Base-by-base conservation (phyloP, 1,140 invertebrate genomes). In the Aricia agestis region DNA sequence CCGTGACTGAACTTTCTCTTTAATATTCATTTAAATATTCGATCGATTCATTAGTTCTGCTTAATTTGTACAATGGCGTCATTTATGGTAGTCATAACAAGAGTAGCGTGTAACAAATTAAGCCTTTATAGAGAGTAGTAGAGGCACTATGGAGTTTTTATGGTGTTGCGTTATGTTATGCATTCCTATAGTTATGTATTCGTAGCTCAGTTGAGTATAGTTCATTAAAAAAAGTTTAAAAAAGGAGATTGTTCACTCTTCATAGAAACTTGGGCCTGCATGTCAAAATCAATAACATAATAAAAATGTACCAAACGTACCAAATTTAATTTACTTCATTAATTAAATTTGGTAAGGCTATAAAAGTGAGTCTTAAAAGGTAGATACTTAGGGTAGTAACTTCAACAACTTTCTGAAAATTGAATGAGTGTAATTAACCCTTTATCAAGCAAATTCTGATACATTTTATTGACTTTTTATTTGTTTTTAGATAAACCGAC, bases 1-100 rank as follows among this genome's bases (percentile, higher is more conserved):
- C 45, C 45, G 45, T 52, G 45, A 52, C 45, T 52, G 13, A 52
- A 52, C 45, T 52, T 52, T 52, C 45, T 52, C 45, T 52, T 52
- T 11, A 52, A 52, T 52, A 52, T 52, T 52, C 45, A 52, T 52
- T 52, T 52, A 52, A 52, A 52, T 52, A 11, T 52, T 52, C 45
- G 45, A 52, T 52, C 45, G 45, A 52, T 52, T 52, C 45, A 52
- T 52, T 52, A 52, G 45, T 52, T 52, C 45, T 52, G 45, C 45
- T 52, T 52, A 52, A 52, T 52, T 52, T 52, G 11, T 52, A 52
- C 45, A 52, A 52, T 52, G 45, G 45, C 45, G 13, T 52, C 45
- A 15, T 52, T 52, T 52, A 52, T 52, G 45, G 45, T 15, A 52
- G 45, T 52, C 45, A 52, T 52, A 52, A 52, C 45, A 52, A 52